Conservation (phyloP, 2,888 invertebrate species). For the Oligia latruncula region DNA sequence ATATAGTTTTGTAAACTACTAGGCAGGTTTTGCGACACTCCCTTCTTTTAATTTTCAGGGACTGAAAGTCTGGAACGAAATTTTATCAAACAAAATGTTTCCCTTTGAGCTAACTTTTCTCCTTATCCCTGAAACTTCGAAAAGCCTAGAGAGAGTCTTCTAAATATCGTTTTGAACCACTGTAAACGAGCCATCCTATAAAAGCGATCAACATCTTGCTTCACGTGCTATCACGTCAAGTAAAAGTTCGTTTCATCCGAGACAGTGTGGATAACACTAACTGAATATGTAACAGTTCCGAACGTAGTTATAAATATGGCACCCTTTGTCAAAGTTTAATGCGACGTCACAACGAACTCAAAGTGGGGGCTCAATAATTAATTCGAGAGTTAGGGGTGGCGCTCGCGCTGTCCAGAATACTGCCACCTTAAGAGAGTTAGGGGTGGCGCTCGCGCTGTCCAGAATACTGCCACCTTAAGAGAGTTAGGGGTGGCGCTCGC, state of each 20-base stretch:
- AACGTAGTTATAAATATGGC: slow-evolving; percentile 34
- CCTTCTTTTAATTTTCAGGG: neutral
- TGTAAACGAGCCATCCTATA: neutral
- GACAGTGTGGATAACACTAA: slow-evolving; percentile 1
- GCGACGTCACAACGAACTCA: slow-evolving; percentile 13
- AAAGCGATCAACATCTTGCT: neutral
- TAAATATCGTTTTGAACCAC: neutral
- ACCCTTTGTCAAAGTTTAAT: slow-evolving; percentile 45
- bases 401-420: neutral
- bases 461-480: neutral
- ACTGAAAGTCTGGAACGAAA: neutral
- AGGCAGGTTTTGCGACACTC: too few species aligned
- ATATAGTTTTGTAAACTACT: neutral
- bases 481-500: neutral
- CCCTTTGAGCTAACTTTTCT: neutral
- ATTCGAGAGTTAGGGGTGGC: slow-evolving; percentile 16
- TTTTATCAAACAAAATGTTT: neutral
- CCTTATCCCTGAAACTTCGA: neutral
- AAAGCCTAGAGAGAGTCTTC: neutral
- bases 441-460: neutral
- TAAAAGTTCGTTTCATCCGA: neutral
- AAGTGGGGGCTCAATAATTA: slow-evolving; percentile 44
- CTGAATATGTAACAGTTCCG: slow-evolving; percentile 40
- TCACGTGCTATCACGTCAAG: neutral
- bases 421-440: neutral